Evolutionary conservation across 35 echinoderm and acorn worm genomes (phyloP), one percentile per base, ranked within the genome.

Genomic region (Eucidaris tribuloides): DNA sequence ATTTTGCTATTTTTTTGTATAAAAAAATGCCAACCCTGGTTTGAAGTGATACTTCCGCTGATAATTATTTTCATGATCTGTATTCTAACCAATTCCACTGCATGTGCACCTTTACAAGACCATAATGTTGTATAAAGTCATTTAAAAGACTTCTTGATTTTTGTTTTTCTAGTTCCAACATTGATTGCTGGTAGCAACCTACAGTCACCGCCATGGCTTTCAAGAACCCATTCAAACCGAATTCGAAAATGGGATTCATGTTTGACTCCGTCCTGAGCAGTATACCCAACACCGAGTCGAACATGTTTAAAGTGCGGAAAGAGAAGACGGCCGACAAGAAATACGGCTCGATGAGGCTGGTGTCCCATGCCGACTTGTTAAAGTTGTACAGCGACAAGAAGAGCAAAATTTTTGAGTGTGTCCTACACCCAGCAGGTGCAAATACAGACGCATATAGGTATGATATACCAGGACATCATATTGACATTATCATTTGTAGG

Each of bases 331-430:
- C 85, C 36, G 55, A 38, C 7, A 84, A 87, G 63, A 78, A 77
- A 27, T 84, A 65, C 36, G 44, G 24, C 19, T 37, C 78, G 34
- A 92, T 80, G 85, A 77, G 61, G 15, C 31, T 92, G 7, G 63
- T 97, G 3, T 13, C 57, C 22, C 79, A 80, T 41, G 41, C 48
- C 3, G 94, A 86, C 24, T 77, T 66, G 5, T 80, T 97, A 70
- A 65, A 65, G 49, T 42, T 97, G 6, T 76, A 83, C 37, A 74
- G 85, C n/a, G 89, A 97, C 82, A 79, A 79, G 6, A 91, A 91
- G 61, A 71, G 65, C 5, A 89, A 88, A 32, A 42, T 72, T n/a
- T 97, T 91, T 80, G 94, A 97, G 76, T 87, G 89, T 55, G 74
- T 97, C 1, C 41, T 92, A 58, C 56, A 66, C 3, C 46, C 3